A percentile compares a stretch with the other conserved stretches of the same genome.
Conservation (phyloP, 23 tunicate species). For the Phallusia fumigata region DNA sequence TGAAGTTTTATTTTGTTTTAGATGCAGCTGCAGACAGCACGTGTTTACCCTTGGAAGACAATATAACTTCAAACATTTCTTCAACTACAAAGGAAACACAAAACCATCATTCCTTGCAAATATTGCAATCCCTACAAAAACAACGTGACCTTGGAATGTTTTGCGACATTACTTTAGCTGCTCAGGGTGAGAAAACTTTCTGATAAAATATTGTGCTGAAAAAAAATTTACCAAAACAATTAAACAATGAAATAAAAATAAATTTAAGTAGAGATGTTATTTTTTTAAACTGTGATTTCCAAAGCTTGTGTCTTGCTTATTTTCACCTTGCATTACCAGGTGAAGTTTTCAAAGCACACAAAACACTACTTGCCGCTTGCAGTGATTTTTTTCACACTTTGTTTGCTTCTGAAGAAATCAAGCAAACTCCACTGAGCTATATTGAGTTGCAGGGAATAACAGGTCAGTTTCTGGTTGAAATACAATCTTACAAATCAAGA, state of each 20-base stretch:
- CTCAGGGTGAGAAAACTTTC: constrained; percentile 44
- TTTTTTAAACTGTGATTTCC: too few species aligned
- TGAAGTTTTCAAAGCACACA: constrained; percentile 79
- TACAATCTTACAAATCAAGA: too few species aligned
- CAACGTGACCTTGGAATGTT: constrained; percentile 60
- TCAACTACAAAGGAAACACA: not conserved
- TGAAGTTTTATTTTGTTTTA: constrained; percentile 6
- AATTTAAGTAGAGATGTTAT: too few species aligned
- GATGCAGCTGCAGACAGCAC: constrained; percentile 89
- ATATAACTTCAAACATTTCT: constrained; percentile 1
- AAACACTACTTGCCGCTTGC: constrained; percentile 66
- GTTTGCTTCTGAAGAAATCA: constrained; percentile 75
- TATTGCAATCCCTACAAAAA: constrained; percentile 33
- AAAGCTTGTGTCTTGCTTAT: too few species aligned
- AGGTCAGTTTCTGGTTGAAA: constrained; percentile 41
- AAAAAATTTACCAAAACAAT: too few species aligned
- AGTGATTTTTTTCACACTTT: constrained; percentile 80
- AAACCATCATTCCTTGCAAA: constrained; percentile 25
- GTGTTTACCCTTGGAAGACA: constrained; percentile 40
- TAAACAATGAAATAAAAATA: too few species aligned
- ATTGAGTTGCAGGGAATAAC: constrained; percentile 91
- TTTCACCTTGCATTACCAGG: too few species aligned
- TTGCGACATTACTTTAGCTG: constrained; percentile 82
- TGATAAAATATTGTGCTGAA: not conserved
- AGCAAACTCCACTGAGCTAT: constrained; percentile 79